These are phyloP conservation scores for Hydrolagus affinis DNA, from an alignment of 2,113 vertebrate species.

Conservation along the genomic window DNA sequence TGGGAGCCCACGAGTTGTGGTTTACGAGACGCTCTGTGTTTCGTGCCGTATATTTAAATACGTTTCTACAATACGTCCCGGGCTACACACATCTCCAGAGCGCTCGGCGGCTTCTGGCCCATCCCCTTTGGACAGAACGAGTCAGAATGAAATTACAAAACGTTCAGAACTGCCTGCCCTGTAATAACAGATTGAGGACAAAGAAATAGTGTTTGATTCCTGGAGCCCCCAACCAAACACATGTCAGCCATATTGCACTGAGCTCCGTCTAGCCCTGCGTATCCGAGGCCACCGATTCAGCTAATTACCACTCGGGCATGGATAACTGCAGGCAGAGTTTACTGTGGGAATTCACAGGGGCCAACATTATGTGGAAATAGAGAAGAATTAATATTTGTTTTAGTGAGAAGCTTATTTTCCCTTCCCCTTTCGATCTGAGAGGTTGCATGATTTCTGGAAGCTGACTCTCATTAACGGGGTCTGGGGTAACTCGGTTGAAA, in stretches of 20 bases:
- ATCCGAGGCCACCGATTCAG: neutral
- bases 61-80: neutral
- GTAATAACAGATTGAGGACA: constrained; percentile 15
- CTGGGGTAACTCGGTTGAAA: neutral
- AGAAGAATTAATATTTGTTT: constrained; percentile 6
- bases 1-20: neutral
- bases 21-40: neutral
- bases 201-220: constrained; percentile 13
- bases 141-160: neutral
- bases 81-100: too few relatives aligned
- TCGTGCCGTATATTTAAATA: neutral
- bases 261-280: neutral
- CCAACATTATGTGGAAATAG: neutral
- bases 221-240: constrained; percentile 10
- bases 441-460: constrained; percentile 23
- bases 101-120: neutral
- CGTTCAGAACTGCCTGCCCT: constrained; percentile 11
- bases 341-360: neutral
- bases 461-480: constrained; percentile 22
- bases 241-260: constrained; percentile 27
- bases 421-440: neutral
- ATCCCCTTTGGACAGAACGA: too few relatives aligned
- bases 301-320: constrained; percentile 26
- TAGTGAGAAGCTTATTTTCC: constrained; percentile 7
- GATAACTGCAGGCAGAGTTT: constrained; percentile 9